A percentile compares a stretch with the other conserved stretches of the same genome.
phyloP scores from a whole-genome alignment of 2,888 invertebrate genomes.

The Platynereis dumerilii region DNA sequence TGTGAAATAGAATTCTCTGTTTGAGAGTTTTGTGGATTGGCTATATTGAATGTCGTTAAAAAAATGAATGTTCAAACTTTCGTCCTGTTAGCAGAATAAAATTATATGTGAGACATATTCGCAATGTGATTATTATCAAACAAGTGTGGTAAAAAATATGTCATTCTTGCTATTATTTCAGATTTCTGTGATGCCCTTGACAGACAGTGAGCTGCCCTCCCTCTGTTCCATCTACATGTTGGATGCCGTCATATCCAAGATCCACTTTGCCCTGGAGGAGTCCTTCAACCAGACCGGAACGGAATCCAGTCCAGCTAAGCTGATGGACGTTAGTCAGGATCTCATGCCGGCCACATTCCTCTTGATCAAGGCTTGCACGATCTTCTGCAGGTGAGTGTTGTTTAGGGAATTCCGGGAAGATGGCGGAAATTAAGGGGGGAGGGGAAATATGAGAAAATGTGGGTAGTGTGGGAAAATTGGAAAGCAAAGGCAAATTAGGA shows the following conservation, averaged over 20 bases:
- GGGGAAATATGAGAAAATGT: too few species aligned
- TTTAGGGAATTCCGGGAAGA: too few species aligned
- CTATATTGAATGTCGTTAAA: too few species aligned
- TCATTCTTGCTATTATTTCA: constrained; percentile 29
- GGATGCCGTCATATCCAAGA: constrained; percentile 78
- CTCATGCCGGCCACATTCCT: constrained; percentile 58
- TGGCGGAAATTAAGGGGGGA: too few species aligned
- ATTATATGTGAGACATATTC: too few species aligned
- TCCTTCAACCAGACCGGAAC: constrained; percentile 64
- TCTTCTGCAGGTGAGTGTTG: constrained; percentile 56
- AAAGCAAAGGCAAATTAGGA: too few species aligned
- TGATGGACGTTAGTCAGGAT: constrained; percentile 57
- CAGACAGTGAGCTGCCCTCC: constrained; percentile 68
- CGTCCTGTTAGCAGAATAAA: too few species aligned
- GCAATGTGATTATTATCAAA: too few species aligned
- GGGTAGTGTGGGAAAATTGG: too few species aligned
- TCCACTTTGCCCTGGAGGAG: constrained; percentile 73
- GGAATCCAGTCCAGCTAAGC: constrained; percentile 51
- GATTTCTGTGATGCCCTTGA: constrained; percentile 49
- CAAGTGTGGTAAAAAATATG: too few species aligned
- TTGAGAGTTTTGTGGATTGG: neutral
- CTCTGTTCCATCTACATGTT: constrained; percentile 77
- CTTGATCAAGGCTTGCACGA: constrained; percentile 57
- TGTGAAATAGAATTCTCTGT: neutral
- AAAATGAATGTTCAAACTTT: too few species aligned